Evolutionary conservation across 2,888 invertebrate genomes (phyloP), one percentile per base, ranked within the genome.

Genomic region (Orthosia gracilis): DNA sequence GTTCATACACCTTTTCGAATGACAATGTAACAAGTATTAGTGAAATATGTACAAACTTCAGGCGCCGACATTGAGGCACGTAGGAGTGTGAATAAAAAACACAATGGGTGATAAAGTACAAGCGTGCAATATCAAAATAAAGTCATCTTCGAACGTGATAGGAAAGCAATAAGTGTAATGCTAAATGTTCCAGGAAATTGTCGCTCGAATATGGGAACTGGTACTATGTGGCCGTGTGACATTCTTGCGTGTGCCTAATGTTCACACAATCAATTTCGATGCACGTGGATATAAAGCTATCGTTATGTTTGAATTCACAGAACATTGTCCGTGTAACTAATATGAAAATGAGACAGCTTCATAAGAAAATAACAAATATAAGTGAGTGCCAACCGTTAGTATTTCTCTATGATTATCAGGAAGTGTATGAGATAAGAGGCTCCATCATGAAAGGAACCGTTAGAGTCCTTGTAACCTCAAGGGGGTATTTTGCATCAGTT

Each of bases 81-180:
- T 94, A 90, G 73, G 78, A 75, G 71, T 85, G 89, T 87, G 88
- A 90, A 90, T 84, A 89, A 90, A 91, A 90, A 91, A 91, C 84
- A 95, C 95, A 95, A 95, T 95, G 92, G 94, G 64, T 89, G 80
- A 94, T 95, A 94, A 94, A 94, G 83, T 81, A 92, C 91, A 86
- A 82, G 86, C 92, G 92, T 90, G 92, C 93, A 92, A 94, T 95
- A 95, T 95, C 93, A 95, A 94, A 95, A 95, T 94, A 91, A 93
- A 95, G 94, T 94, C 95, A 95, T 94, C 91, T 92, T 77, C 50
- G 89, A 87, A 92, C 95, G 95, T 95, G 95, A 93, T 90, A 80
- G 78, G 94, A 91, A 92, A 93, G 87, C 85, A 71, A 88, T 84
- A 85, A 87, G 86, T 77, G 75, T 71, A 86, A 91, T 90, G 89